phyloP scores from a whole-genome alignment of 2,797 vertebrate species.

The Lophura swinhoii region DNA sequence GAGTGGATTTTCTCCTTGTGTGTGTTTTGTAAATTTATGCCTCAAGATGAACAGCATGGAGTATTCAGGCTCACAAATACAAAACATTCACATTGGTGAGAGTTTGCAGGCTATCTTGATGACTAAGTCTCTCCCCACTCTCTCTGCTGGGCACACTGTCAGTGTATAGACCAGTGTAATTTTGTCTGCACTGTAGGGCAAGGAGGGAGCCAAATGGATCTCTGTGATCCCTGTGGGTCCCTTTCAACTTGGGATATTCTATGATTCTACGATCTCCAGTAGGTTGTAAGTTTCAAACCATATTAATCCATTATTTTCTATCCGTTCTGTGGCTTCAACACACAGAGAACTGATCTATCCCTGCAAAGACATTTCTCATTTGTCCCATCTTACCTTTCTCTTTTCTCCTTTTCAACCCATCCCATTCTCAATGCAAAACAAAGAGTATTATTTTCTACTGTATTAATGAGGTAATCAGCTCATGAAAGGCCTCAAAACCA shows the following conservation, averaged over 20 bases:
- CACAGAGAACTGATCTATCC: accelerated
- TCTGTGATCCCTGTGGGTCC: neutral
- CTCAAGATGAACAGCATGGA: neutral
- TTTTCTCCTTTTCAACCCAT: neutral
- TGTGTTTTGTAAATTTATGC: neutral
- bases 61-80: neutral
- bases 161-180: too few relatives aligned
- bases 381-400: neutral
- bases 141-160: too few relatives aligned
- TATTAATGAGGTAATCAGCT: neutral
- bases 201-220: too few relatives aligned
- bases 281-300: neutral
- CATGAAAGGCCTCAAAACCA: neutral
- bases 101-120: neutral
- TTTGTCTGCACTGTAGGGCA: too few relatives aligned
- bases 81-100: neutral
- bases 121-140: neutral
- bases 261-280: too few relatives aligned
- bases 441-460: neutral
- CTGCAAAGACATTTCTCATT: neutral
- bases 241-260: neutral
- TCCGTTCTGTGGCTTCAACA: neutral
- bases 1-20: accelerated
- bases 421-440: accelerated
- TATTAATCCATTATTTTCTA: neutral